These are phyloP conservation scores for Pristionchus arcanus DNA, from an alignment of 2,888 invertebrate genomes.

Conservation along the genomic window DNA sequence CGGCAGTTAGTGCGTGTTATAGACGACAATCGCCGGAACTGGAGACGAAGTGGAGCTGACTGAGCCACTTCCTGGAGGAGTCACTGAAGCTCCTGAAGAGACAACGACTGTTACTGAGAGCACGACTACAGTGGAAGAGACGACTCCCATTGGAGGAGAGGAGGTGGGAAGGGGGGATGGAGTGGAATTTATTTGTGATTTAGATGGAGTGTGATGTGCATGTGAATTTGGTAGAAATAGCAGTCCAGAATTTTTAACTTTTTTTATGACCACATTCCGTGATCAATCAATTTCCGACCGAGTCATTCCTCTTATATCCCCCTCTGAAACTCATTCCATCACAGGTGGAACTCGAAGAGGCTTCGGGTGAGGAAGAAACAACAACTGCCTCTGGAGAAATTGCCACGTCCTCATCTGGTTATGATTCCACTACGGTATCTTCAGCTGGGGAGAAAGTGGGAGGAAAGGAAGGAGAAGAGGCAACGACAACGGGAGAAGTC, in stretches of 20 bases:
- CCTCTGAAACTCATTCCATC: not conserved
- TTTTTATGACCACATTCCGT: too few species aligned
- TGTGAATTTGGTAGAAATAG: too few species aligned
- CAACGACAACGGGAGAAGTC: not conserved
- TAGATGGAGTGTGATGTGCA: not conserved
- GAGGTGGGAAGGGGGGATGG: not conserved
- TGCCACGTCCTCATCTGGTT: not conserved
- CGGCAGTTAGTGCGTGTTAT: constrained; percentile 22
- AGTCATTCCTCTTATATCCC: not conserved
- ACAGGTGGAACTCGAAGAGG: constrained; percentile 28
- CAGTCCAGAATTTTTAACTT: not conserved
- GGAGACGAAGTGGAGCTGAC: not conserved
- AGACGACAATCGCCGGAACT: constrained; percentile 43
- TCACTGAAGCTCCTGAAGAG: constrained; percentile 43
- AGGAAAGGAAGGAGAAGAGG: constrained; percentile 10
- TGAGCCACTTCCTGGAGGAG: not conserved
- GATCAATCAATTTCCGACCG: too few species aligned
- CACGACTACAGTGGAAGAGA: not conserved
- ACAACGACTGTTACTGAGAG: constrained; percentile 34
- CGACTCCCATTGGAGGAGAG: constrained; percentile 7
- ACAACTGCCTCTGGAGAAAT: not conserved
- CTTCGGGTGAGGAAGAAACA: constrained; percentile 9
- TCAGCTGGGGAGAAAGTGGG: not conserved
- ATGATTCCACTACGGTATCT: not conserved
- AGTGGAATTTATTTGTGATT: not conserved